A percentile compares a stretch with the other conserved stretches of the same genome.
Conservation (phyloP, 2,888 invertebrate species). For the Erebia palarica region DNA sequence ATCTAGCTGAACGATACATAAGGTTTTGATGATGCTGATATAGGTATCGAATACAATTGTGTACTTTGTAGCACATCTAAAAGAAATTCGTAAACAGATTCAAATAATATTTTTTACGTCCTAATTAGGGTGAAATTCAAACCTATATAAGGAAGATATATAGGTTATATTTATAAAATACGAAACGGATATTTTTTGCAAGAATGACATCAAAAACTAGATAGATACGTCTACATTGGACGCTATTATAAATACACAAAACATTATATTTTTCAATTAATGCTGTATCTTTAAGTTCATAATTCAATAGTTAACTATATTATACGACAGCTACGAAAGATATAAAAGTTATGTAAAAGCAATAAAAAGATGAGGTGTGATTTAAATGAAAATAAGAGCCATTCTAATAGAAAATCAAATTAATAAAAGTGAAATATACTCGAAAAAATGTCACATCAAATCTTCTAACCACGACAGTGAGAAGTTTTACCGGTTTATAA, state of each 20-base stretch:
- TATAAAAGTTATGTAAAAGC: background rate
- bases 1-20: constrained; percentile 43
- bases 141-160: too few relatives aligned
- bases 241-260: background rate
- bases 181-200: too few relatives aligned
- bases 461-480: constrained; percentile 31
- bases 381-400: constrained; percentile 22
- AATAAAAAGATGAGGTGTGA: constrained; percentile 8
- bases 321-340: background rate
- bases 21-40: constrained; percentile 9
- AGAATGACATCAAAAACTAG: background rate
- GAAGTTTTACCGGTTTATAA: constrained; percentile 43
- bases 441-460: constrained; percentile 24
- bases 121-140: too few relatives aligned
- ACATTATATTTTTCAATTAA: background rate
- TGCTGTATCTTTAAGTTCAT: background rate
- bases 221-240: background rate
- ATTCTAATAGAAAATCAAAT: constrained; percentile 33
- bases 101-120: too few relatives aligned
- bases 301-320: background rate
- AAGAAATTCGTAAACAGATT: too few relatives aligned
- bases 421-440: constrained; percentile 32
- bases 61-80: too few relatives aligned
- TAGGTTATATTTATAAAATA: too few relatives aligned
- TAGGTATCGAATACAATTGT: background rate